Percentiles rank a stretch among this genome's conserved stretches.
Conservation (phyloP, 2,888 invertebrate species). For the Leucania comma region DNA sequence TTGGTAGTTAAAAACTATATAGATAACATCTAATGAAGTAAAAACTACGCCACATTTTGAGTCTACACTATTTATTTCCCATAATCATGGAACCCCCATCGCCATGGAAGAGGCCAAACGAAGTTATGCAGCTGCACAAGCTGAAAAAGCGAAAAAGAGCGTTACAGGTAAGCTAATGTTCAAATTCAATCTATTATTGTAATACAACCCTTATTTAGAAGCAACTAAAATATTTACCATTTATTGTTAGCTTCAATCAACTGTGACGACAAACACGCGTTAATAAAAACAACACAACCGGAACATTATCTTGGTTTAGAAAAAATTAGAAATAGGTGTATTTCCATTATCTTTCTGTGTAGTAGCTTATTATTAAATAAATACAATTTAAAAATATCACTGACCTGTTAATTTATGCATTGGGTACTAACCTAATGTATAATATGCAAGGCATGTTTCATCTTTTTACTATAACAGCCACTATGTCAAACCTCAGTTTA, state of each 20-base stretch:
- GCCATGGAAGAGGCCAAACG: constrained; percentile 92
- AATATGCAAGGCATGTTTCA: background rate
- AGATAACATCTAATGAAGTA: background rate
- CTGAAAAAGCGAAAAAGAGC: constrained; percentile 95
- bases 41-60: constrained; percentile 1
- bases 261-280: background rate
- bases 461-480: background rate
- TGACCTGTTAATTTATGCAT: constrained; percentile 6
- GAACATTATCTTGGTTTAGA: background rate
- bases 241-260: background rate
- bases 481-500: background rate
- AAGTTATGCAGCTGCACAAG: constrained; percentile 94
- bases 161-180: constrained; percentile 90
- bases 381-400: background rate
- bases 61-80: constrained; percentile 12
- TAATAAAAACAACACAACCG: constrained; percentile 24
- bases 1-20: background rate
- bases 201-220: no score
- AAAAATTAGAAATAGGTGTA: background rate
- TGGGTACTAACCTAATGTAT: constrained; percentile 12
- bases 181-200: background rate
- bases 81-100: constrained; percentile 83
- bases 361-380: background rate
- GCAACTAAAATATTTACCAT: background rate
- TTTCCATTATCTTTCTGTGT: no score